phyloP scores from a whole-genome alignment of 2,113 vertebrate species.

The Ancistrus triradiatus region DNA sequence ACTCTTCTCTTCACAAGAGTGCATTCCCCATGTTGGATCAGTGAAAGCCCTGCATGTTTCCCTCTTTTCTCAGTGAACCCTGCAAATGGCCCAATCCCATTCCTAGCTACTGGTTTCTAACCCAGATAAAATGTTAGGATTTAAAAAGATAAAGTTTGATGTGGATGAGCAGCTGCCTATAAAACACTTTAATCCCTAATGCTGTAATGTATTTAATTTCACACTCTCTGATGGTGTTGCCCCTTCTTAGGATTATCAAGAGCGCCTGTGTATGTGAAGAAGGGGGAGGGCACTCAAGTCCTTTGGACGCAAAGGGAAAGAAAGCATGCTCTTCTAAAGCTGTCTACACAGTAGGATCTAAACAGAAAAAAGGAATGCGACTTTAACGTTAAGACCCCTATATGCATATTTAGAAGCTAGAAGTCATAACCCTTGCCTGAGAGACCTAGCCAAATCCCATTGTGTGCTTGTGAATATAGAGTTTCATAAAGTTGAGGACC shows the following conservation, averaged over 20 bases:
- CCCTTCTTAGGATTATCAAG: constrained; percentile 71
- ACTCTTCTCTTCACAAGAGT: constrained; percentile 40
- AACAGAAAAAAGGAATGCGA: constrained; percentile 61
- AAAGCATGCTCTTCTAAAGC: constrained; percentile 44
- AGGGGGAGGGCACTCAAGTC: constrained; percentile 69
- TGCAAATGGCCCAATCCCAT: constrained; percentile 58
- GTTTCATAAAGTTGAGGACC: constrained; percentile 73
- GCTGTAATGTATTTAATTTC: constrained; percentile 97
- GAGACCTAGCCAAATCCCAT: constrained; percentile 73
- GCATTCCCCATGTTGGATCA: constrained; percentile 12
- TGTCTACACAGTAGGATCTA: constrained; percentile 51
- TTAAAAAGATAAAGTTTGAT: constrained; percentile 90
- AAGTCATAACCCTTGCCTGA: constrained; percentile 57
- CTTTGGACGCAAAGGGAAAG: constrained; percentile 44
- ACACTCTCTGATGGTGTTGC: constrained; percentile 86
- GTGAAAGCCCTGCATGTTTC: constrained; percentile 8
- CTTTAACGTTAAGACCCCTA: constrained; percentile 67
- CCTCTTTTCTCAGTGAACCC: constrained; percentile 56
- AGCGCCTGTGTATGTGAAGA: constrained; percentile 69
- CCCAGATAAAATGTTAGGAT: constrained; percentile 87
- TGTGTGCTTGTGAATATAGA: constrained; percentile 64
- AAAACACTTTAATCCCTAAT: constrained; percentile 86
- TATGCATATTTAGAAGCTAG: constrained; percentile 68
- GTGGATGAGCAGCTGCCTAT: constrained; percentile 94
- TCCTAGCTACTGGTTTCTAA: constrained; percentile 72